These are phyloP conservation scores for Cheilinus undulatus DNA, from an alignment of 2,113 vertebrate species.

Conservation along the genomic window DNA sequence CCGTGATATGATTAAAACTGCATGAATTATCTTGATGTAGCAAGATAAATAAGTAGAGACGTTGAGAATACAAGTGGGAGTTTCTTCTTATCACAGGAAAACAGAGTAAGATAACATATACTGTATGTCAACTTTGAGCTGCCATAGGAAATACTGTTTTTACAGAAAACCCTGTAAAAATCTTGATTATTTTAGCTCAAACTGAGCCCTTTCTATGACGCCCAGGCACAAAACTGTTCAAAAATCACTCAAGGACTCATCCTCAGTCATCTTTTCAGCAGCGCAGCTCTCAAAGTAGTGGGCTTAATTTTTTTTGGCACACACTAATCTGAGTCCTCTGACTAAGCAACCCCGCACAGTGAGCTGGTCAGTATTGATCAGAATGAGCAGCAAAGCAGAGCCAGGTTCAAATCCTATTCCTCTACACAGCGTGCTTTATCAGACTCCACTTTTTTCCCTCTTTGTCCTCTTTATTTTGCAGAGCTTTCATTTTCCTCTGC, in stretches of 20 bases:
- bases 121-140: no score
- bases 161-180: background rate
- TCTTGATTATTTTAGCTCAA: background rate
- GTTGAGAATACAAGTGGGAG: no score
- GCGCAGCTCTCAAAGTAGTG: constrained; percentile 27
- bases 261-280: background rate
- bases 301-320: constrained; percentile 15
- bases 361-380: constrained; percentile 44
- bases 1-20: no score
- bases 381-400: background rate
- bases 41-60: no score
- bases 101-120: no score
- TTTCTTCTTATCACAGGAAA: no score
- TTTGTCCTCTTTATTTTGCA: constrained; percentile 26
- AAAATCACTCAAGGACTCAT: background rate
- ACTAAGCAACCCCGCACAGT: constrained; percentile 44
- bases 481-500: constrained; percentile 24
- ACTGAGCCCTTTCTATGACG: background rate
- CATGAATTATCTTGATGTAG: no score
- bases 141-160: background rate
- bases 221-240: constrained; percentile 9
- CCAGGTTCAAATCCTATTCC: constrained; percentile 4
- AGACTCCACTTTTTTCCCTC: constrained; percentile 6
- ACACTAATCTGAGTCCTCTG: constrained; percentile 18
- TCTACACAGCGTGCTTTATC: constrained; percentile 11